Percentiles rank a stretch among this genome's conserved stretches.
phyloP scores from a whole-genome alignment of 1,140 invertebrate species.

The Heterodera carotae region DNA sequence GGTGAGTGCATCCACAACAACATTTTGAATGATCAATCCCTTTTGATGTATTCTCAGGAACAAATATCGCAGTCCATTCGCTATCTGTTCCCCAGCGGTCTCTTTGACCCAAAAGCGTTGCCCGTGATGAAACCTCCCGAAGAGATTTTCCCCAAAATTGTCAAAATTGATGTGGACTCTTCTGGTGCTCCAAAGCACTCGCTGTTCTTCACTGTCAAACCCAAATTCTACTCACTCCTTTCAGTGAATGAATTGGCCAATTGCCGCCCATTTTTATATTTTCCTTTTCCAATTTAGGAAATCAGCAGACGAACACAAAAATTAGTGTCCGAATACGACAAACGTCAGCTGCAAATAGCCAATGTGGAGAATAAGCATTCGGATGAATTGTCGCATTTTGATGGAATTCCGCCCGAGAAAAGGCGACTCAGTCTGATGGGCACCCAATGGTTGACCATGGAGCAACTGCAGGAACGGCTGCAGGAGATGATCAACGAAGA shows the following conservation, averaged over 20 bases:
- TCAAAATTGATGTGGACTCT: constrained; percentile 55
- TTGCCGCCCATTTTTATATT: not conserved
- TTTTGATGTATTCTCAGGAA: constrained; percentile 23
- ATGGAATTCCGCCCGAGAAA: constrained; percentile 12
- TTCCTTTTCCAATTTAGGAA: constrained; percentile 31
- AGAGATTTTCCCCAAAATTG: constrained; percentile 56
- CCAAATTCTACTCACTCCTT: constrained; percentile 58
- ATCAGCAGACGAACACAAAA: constrained; percentile 43
- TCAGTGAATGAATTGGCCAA: constrained; percentile 45
- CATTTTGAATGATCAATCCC: not conserved
- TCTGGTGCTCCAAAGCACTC: constrained; percentile 55
- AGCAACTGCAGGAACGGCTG: constrained; percentile 47
- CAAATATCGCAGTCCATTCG: constrained; percentile 51
- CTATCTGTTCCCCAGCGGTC: constrained; percentile 64
- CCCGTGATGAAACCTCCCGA: constrained; percentile 66
- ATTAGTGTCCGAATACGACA: constrained; percentile 27
- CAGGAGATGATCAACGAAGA: constrained; percentile 29
- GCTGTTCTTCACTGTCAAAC: constrained; percentile 58
- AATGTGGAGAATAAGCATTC: constrained; percentile 20
- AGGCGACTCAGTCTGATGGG: constrained; percentile 34
- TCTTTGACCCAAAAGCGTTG: constrained; percentile 44
- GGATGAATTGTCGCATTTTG: not conserved
- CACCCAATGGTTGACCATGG: constrained; percentile 49
- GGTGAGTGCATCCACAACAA: constrained; percentile 65
- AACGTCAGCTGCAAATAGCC: constrained; percentile 36